A percentile compares a stretch with the other conserved stretches of the same genome.
Evolutionary conservation across 2,797 vertebrate species (phyloP).

Genomic region (Sebastes steindachneri): DNA sequence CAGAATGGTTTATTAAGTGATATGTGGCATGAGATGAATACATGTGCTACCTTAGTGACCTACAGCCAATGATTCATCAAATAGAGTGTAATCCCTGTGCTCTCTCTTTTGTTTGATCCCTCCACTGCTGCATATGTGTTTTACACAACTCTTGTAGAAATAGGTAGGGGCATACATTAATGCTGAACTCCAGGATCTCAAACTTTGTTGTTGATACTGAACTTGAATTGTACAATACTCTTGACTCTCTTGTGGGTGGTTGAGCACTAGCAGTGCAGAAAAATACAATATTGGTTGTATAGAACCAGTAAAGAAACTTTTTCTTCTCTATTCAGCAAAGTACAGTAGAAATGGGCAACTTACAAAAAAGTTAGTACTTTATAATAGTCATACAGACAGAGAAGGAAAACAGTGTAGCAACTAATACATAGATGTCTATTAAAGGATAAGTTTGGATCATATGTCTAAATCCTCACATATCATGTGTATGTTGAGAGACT

Average conservation of each 20-base stretch:
- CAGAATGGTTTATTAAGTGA: constrained; percentile 46
- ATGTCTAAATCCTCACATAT: background rate
- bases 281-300: background rate
- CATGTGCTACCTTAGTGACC: constrained; percentile 44
- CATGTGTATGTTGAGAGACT: background rate
- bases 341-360: background rate
- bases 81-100: background rate
- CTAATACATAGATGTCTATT: background rate
- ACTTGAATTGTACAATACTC: constrained; percentile 14
- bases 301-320: background rate
- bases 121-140: background rate
- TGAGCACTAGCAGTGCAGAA: background rate
- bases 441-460: background rate
- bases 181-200: constrained; percentile 8
- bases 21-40: constrained; percentile 23
- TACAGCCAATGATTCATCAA: constrained; percentile 52
- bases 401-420: background rate
- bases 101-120: background rate
- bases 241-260: constrained; percentile 8
- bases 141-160: constrained; percentile 2
- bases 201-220: constrained; percentile 24
- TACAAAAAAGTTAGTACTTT: background rate
- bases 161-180: background rate
- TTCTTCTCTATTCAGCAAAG: constrained; percentile 4
- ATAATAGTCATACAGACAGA: background rate